Evolutionary conservation across 2,888 invertebrate species (phyloP).

Genomic region (Drosophila paracracens): DNA sequence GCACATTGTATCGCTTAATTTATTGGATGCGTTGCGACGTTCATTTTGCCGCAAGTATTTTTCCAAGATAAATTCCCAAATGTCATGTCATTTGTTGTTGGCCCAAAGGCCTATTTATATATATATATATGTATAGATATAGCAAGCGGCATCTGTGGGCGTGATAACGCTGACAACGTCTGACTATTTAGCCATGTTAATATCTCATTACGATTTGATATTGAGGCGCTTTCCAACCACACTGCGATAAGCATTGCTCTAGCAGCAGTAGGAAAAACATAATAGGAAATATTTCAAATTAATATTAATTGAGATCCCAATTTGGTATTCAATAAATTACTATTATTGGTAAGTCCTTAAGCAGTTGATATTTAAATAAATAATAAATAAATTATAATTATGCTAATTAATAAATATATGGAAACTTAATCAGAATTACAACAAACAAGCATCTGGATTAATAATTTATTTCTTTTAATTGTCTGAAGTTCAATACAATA

Average conservation of each 20-base stretch:
- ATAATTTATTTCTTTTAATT: background rate
- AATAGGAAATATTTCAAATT: background rate
- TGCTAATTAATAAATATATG: background rate
- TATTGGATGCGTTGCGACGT: slow-evolving; percentile 52
- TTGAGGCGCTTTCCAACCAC: background rate
- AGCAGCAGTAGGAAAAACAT: background rate
- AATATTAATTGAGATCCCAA: background rate
- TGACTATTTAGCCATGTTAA: slow-evolving; percentile 36
- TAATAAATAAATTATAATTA: too few relatives aligned
- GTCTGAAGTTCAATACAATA: background rate
- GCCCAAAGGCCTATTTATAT: slow-evolving; percentile 22
- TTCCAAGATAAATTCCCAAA: slow-evolving; percentile 66
- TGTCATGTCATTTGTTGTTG: slow-evolving; percentile 72
- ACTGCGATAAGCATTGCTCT: slow-evolving; percentile 17
- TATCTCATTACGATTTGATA: slow-evolving; percentile 19
- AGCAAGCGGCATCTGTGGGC: slow-evolving; percentile 12
- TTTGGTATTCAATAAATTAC: background rate
- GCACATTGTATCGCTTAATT: slow-evolving; percentile 65
- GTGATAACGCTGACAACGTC: slow-evolving; percentile 26
- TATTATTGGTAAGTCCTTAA: background rate
- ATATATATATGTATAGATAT: background rate
- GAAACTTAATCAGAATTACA: background rate
- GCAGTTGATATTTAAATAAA: too few relatives aligned
- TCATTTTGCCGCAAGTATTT: slow-evolving; percentile 70
- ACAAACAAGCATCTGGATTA: background rate